Percentiles rank a stretch among this genome's conserved stretches.
phyloP scores from a whole-genome alignment of 2,888 invertebrate genomes.

The Dryobotodes eremita region DNA sequence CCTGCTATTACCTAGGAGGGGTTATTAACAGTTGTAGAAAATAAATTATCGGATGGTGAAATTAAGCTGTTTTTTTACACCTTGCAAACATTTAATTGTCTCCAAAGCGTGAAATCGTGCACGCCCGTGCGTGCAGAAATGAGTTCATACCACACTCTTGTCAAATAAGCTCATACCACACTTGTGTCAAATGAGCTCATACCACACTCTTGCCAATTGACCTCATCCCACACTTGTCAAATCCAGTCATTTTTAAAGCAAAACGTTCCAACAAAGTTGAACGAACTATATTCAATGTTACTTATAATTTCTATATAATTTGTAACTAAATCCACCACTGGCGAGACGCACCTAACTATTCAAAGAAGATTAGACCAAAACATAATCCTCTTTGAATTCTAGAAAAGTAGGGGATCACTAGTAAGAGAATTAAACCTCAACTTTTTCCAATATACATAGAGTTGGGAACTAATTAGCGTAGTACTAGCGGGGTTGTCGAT shows the following conservation, averaged over 20 bases:
- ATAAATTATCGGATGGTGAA: neutral
- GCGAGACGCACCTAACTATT: neutral
- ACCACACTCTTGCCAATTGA: neutral
- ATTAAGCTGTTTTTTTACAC: too few species aligned
- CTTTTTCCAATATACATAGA: constrained; percentile 57
- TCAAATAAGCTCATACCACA: neutral
- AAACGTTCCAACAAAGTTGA: neutral
- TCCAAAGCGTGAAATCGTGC: neutral
- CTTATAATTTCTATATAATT: neutral
- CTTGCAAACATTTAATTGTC: neutral
- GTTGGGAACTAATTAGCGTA: constrained; percentile 57
- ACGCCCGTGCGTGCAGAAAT: neutral
- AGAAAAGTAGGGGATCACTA: constrained; percentile 22
- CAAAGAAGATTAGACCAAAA: constrained; percentile 10
- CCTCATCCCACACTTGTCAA: neutral
- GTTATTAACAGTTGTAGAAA: neutral
- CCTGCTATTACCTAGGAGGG: neutral
- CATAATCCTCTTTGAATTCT: constrained; percentile 41
- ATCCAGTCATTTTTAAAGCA: neutral
- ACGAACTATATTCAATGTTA: neutral
- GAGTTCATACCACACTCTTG: too few species aligned
- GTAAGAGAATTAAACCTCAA: constrained; percentile 44
- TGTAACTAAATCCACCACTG: constrained; percentile 2
- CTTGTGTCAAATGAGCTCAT: too few species aligned
- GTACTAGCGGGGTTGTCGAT: constrained; percentile 25